These are phyloP conservation scores for Frieseomelitta varia DNA, from an alignment of 1,140 invertebrate species.

Conservation along the genomic window DNA sequence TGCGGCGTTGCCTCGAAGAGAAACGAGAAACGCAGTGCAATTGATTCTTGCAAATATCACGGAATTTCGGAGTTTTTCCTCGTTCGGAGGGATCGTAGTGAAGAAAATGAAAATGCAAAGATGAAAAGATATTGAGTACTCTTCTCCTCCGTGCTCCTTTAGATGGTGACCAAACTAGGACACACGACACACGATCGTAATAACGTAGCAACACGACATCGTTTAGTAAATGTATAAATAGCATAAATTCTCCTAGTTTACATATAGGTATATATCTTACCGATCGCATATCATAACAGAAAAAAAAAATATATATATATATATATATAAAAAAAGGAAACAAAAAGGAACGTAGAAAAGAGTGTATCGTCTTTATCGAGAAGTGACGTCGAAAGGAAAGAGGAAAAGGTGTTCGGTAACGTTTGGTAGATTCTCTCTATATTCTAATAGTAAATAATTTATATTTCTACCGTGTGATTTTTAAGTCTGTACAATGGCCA, in stretches of 20 bases:
- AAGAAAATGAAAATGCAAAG: not conserved
- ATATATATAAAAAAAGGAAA: not conserved
- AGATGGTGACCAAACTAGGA: conserved; percentile 53
- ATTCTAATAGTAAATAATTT: conserved; percentile 53
- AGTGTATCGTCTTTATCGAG: not conserved
- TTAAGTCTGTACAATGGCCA: conserved; percentile 21
- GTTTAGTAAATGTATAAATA: conserved; percentile 57
- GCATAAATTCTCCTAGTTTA: conserved; percentile 36
- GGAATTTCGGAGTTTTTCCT: not conserved
- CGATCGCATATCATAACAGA: not conserved
- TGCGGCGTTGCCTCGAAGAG: too few relatives aligned
- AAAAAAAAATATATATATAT: not conserved
- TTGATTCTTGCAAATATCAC: too few relatives aligned
- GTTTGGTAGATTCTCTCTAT: conserved; percentile 44
- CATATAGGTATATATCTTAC: conserved; percentile 3
- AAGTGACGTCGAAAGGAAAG: not conserved
- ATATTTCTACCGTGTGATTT: conserved; percentile 56
- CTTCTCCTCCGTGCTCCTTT: conserved; percentile 56
- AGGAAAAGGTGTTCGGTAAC: not conserved
- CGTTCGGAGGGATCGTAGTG: conserved; percentile 11
- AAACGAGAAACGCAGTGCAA: too few relatives aligned
- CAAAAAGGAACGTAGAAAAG: not conserved
- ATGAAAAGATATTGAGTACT: conserved; percentile 55
- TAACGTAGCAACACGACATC: conserved; percentile 40
- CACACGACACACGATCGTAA: conserved; percentile 41